Percentiles rank a stretch among this genome's conserved stretches.
phyloP scores from a whole-genome alignment of 2,888 invertebrate genomes.

The Stramonita haemastoma region DNA sequence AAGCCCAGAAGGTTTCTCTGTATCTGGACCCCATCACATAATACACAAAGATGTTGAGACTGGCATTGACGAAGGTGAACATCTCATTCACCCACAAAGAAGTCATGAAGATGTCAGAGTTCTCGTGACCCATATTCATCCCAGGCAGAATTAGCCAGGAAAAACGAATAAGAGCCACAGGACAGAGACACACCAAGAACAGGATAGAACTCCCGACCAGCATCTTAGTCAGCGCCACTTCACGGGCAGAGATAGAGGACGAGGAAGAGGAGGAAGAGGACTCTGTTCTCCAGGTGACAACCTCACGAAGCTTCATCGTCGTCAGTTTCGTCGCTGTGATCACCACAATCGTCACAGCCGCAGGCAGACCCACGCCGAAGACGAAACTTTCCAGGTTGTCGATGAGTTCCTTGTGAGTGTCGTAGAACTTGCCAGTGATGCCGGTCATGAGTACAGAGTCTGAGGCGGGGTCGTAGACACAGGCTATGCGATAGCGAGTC shows the following conservation, averaged over 20 bases:
- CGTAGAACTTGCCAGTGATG: background rate
- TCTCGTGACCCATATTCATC: background rate
- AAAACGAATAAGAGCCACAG: background rate
- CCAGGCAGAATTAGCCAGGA: background rate
- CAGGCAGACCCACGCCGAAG: background rate
- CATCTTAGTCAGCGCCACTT: constrained; percentile 16
- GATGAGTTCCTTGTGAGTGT: background rate
- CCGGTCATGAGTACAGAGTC: background rate
- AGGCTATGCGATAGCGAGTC: background rate
- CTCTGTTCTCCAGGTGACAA: background rate
- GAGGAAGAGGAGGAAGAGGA: background rate
- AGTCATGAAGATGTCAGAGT: background rate
- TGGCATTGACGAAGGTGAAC: background rate
- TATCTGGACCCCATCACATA: background rate
- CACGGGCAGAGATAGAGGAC: background rate
- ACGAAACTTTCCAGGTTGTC: background rate
- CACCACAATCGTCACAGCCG: background rate
- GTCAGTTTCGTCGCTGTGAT: background rate
- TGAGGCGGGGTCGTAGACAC: background rate
- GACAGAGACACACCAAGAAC: background rate
- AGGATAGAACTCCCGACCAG: background rate
- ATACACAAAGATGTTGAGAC: constrained; percentile 2
- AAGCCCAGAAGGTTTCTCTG: background rate
- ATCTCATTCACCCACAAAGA: background rate
- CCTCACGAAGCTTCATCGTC: background rate